Base-by-base conservation (phyloP, 1,140 invertebrate genomes). In the Drosophila takahashii region DNA sequence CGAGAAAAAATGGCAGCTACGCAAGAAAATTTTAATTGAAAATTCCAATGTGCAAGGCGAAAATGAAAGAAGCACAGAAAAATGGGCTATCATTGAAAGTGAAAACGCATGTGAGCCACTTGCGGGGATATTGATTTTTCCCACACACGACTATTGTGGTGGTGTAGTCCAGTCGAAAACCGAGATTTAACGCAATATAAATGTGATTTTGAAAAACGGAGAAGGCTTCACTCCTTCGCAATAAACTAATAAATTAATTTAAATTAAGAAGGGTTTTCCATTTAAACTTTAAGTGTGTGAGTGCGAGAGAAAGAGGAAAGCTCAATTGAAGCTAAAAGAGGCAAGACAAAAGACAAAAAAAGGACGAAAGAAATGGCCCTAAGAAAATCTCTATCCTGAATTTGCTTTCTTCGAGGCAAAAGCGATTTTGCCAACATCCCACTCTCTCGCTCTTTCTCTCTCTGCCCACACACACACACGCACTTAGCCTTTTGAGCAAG, bases 301-400 rank as follows among this genome's bases (percentile, higher is more conserved):
- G 52, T 39, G 59, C 26, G 67, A 52, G 47, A 60, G 62, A 42
- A 73, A 62, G 77, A 64, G 73, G 65, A 77, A 89, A 87, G 84
- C 81, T 74, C 47, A 36, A 51, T 51, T 53, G 29, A 77, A 65
- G 59, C 52, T 3, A n/a, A 58, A 51, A 51, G 27, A 59, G 27
- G 26, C 10, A 54, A n/a, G 48, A 29, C 45, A 54, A 56, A 60
- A 60, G 58, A 34, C 15, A 26, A 34, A 22, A 36, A 50, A 48
- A 53, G 44, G 37, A 48, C 37, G 48, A 65, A 74, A 74, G 67
- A 80, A 77, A 69, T 65, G 59, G 61, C 76, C 72, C 62, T 66
- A 89, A 87, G 84, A 89, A 89, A 89, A 89, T 89, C 84, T 89
- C 84, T 89, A 89, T 89, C 84, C 84, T 89, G 79, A 84, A 75